Conservation (phyloP, 2,888 invertebrate species). For the Parasteatoda lunata region DNA sequence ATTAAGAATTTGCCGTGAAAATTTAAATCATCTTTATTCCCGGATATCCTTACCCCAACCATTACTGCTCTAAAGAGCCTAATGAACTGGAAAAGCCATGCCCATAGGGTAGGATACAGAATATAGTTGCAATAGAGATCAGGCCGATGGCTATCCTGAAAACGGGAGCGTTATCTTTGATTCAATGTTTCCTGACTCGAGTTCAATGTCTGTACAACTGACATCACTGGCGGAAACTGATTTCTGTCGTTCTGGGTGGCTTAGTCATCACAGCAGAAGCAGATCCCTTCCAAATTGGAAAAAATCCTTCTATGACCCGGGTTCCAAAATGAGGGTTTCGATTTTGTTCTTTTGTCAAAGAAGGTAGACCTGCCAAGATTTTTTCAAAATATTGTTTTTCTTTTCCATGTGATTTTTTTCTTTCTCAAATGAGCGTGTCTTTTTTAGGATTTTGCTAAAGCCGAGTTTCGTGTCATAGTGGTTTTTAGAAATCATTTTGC, state of each 20-base stretch:
- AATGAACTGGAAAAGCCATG: slow-evolving; percentile 31
- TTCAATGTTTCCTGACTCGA: slow-evolving; percentile 39
- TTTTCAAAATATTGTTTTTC: not conserved
- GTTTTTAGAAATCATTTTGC: not conserved
- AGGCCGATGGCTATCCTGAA: slow-evolving; percentile 12
- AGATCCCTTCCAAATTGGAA: slow-evolving; percentile 41
- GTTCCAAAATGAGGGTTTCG: slow-evolving; percentile 33
- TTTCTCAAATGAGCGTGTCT: not conserved
- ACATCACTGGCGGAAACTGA: slow-evolving; percentile 30
- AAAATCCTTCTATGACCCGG: slow-evolving; percentile 37
- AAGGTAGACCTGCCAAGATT: not conserved
- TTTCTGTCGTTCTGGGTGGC: slow-evolving; percentile 41
- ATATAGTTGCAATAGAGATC: slow-evolving; percentile 35
- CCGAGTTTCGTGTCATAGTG: not conserved
- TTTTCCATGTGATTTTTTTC: not conserved
- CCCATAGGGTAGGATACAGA: slow-evolving; percentile 1
- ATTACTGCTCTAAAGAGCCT: slow-evolving; percentile 23
- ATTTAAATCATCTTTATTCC: slow-evolving; percentile 36
- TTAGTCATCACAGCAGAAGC: slow-evolving; percentile 21
- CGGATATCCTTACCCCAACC: slow-evolving; percentile 29
- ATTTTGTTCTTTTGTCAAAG: slow-evolving; percentile 6
- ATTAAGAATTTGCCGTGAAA: slow-evolving; percentile 25
- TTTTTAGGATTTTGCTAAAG: not conserved
- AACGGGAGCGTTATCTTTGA: slow-evolving; percentile 40
- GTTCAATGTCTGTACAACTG: slow-evolving; percentile 26